A percentile compares a stretch with the other conserved stretches of the same genome.
phyloP scores from a whole-genome alignment of 1,140 invertebrate species.

The Hypsibius dujardini region DNA sequence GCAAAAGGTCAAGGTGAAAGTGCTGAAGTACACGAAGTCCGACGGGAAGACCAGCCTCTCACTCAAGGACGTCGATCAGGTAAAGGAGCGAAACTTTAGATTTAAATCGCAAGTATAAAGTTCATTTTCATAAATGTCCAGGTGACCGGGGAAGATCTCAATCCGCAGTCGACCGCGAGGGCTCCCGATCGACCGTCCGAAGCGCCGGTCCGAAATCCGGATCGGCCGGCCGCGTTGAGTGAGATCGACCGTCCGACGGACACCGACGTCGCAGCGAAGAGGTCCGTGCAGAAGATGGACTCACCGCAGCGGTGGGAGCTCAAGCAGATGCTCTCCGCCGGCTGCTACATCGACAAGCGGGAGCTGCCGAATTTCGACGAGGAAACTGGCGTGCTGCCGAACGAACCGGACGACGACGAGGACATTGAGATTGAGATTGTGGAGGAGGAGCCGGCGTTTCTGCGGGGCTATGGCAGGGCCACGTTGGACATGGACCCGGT shows the following conservation, averaged over 20 bases:
- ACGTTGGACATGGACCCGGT: conserved; percentile 79
- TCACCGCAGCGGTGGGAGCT: conserved; percentile 70
- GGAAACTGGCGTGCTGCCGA: conserved; percentile 53
- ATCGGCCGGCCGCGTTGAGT: conserved; percentile 43
- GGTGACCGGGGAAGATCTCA: conserved; percentile 76
- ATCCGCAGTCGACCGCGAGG: conserved; percentile 46
- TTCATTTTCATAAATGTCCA: too few relatives aligned
- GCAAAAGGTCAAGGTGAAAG: conserved; percentile 80
- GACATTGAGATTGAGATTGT: conserved; percentile 98
- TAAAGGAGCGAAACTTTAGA: too few relatives aligned
- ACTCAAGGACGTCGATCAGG: conserved; percentile 93
- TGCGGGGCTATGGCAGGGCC: conserved; percentile 66
- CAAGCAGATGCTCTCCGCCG: conserved; percentile 63
- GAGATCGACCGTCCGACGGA: background rate
- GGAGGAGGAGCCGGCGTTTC: conserved; percentile 91
- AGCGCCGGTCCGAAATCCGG: conserved; percentile 50
- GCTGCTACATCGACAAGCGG: conserved; percentile 60
- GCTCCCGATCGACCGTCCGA: conserved; percentile 27
- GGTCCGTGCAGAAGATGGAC: conserved; percentile 62
- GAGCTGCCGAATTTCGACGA: conserved; percentile 80
- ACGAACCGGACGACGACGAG: conserved; percentile 76
- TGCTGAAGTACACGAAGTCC: conserved; percentile 51
- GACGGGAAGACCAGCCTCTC: conserved; percentile 87
- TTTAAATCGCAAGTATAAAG: too few relatives aligned
- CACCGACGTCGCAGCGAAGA: conserved; percentile 24